A percentile compares a stretch with the other conserved stretches of the same genome.
phyloP scores from a whole-genome alignment of 2,888 invertebrate species.

The Mycalesis mineus region DNA sequence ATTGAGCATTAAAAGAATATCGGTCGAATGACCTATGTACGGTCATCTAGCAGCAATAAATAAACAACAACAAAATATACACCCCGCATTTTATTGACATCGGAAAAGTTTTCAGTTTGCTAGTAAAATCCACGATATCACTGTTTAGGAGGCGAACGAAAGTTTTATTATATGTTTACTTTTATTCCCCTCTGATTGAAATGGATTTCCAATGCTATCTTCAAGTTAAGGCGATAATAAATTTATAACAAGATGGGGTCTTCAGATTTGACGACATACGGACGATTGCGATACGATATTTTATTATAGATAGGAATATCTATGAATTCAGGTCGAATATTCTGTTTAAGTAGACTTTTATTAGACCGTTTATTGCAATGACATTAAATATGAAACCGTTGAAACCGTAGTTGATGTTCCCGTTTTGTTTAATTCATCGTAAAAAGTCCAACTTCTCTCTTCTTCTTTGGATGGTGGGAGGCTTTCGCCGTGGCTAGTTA shows the following conservation, averaged over 20 bases:
- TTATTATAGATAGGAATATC: not conserved
- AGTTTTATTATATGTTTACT: conserved; percentile 13
- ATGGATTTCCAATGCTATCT: conserved; percentile 13
- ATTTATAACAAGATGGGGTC: conserved; percentile 1
- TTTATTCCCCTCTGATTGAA: conserved; percentile 9
- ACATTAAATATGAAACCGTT: too few species aligned
- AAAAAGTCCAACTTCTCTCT: too few species aligned
- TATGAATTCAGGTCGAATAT: too few species aligned
- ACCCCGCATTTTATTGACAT: not conserved
- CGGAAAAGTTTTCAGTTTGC: conserved; percentile 10
- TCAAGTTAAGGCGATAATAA: conserved; percentile 8
- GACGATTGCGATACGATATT: not conserved
- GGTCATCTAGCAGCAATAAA: too few species aligned
- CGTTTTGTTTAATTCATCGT: too few species aligned
- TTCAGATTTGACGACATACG: not conserved
- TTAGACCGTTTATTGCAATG: too few species aligned
- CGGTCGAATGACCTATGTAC: too few species aligned
- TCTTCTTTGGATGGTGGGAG: too few species aligned
- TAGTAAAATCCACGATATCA: conserved; percentile 14
- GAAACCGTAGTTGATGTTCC: too few species aligned
- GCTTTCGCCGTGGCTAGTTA: too few species aligned
- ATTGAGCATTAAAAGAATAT: too few species aligned
- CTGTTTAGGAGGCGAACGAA: conserved; percentile 2
- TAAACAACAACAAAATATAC: not conserved
- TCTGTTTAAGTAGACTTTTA: too few species aligned